phyloP scores from a whole-genome alignment of 1,140 invertebrate genomes.

The Lysiphlebus fabarum region DNA sequence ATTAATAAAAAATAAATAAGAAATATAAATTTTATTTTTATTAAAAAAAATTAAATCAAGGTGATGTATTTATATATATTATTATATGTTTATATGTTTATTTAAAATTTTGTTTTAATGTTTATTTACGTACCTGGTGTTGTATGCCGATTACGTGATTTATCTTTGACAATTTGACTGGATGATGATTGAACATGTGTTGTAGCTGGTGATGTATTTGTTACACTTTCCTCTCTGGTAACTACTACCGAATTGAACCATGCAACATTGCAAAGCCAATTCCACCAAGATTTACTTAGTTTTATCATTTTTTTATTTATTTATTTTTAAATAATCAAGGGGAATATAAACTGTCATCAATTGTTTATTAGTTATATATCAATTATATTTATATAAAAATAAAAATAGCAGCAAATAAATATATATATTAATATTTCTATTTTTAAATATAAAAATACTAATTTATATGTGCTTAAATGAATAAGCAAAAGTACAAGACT shows the following conservation, averaged over 20 bases:
- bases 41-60: not conserved
- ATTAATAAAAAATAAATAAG: too few relatives aligned
- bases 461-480: too few relatives aligned
- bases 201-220: constrained; percentile 33
- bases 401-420: too few relatives aligned
- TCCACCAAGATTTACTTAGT: constrained; percentile 51
- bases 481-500: too few relatives aligned
- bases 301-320: constrained; percentile 20
- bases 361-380: too few relatives aligned
- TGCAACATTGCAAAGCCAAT: constrained; percentile 58
- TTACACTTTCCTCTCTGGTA: constrained; percentile 50
- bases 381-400: too few relatives aligned
- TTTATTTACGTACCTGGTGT: constrained; percentile 49
- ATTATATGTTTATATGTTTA: not conserved
- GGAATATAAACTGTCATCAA: too few relatives aligned
- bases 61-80: not conserved
- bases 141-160: constrained; percentile 49
- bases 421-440: too few relatives aligned
- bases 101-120: not conserved
- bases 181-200: constrained; percentile 38
- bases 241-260: constrained; percentile 56
- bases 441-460: not conserved
- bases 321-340: constrained; percentile 3
- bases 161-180: constrained; percentile 47
- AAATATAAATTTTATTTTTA: not conserved